These are phyloP conservation scores for Fratercula arctica DNA, from an alignment of 2,797 vertebrate genomes.

Conservation along the genomic window DNA sequence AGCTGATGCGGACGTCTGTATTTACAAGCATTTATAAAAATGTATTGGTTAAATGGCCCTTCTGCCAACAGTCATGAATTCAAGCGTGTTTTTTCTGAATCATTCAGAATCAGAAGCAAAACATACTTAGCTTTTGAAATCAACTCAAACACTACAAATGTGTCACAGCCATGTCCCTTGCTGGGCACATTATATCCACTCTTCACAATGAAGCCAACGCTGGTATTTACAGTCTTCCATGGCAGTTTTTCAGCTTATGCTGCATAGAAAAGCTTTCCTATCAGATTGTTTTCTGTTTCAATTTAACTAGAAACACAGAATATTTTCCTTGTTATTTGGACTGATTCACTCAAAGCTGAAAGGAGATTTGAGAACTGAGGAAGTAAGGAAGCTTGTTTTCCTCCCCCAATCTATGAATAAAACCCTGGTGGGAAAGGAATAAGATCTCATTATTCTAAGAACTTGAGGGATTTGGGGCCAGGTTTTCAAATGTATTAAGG, in stretches of 20 bases:
- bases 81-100: not conserved
- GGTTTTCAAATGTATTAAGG: not conserved
- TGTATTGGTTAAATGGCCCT: not conserved
- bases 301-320: not conserved
- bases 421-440: not conserved
- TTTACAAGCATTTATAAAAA: not conserved
- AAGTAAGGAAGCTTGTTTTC: not conserved
- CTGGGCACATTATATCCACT: not conserved
- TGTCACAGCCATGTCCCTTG: not conserved
- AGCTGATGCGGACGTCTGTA: rapidly evolving
- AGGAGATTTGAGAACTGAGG: not conserved
- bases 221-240: not conserved
- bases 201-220: not conserved
- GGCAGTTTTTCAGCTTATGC: not conserved
- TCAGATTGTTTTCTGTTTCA: not conserved
- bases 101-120: not conserved
- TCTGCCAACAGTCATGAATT: not conserved
- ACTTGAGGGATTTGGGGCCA: not conserved
- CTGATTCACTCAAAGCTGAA: not conserved
- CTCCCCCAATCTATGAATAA: not conserved
- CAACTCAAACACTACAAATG: not conserved
- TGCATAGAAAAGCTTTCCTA: not conserved
- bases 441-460: not conserved
- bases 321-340: not conserved
- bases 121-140: not conserved